phyloP scores from a whole-genome alignment of 2,797 vertebrate species.

The Coregonus sp. region DNA sequence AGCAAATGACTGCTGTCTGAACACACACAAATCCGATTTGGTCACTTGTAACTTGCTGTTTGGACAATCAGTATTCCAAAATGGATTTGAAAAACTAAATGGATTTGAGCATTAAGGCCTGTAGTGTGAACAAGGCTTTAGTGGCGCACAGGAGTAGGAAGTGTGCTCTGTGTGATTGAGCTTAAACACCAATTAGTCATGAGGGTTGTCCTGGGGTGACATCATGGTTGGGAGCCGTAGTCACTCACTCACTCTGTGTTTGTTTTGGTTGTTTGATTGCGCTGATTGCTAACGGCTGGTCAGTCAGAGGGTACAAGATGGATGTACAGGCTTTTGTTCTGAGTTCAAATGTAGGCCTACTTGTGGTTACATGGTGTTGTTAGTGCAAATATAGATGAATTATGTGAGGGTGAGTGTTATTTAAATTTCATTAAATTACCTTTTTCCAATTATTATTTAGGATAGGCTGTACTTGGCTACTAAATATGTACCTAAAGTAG shows the following conservation, averaged over 20 bases:
- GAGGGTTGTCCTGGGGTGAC: constrained; percentile 60
- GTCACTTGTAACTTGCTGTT: too few relatives aligned
- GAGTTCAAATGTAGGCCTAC: background rate
- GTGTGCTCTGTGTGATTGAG: constrained; percentile 67
- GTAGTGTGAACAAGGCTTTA: constrained; percentile 51
- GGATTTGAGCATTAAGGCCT: too few relatives aligned
- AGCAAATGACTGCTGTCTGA: too few relatives aligned
- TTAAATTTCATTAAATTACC: too few relatives aligned
- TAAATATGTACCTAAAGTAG: too few relatives aligned
- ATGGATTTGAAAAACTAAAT: too few relatives aligned
- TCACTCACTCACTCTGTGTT: constrained; percentile 55
- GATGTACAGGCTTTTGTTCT: background rate
- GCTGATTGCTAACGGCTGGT: constrained; percentile 66
- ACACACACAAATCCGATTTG: too few relatives aligned
- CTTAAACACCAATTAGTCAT: constrained; percentile 69
- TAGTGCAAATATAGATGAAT: background rate
- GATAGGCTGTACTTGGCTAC: too few relatives aligned
- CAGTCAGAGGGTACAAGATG: constrained; percentile 16
- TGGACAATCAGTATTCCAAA: too few relatives aligned
- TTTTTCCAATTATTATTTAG: too few relatives aligned
- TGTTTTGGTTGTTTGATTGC: constrained; percentile 68
- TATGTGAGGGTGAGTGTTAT: too few relatives aligned
- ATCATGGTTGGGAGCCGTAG: background rate
- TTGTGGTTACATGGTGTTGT: background rate
- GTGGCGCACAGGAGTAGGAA: constrained; percentile 67